Percentiles rank a stretch among this genome's conserved stretches.
Evolutionary conservation across 2,113 vertebrate genomes (phyloP).

Genomic region (Lophura nycthemera): DNA sequence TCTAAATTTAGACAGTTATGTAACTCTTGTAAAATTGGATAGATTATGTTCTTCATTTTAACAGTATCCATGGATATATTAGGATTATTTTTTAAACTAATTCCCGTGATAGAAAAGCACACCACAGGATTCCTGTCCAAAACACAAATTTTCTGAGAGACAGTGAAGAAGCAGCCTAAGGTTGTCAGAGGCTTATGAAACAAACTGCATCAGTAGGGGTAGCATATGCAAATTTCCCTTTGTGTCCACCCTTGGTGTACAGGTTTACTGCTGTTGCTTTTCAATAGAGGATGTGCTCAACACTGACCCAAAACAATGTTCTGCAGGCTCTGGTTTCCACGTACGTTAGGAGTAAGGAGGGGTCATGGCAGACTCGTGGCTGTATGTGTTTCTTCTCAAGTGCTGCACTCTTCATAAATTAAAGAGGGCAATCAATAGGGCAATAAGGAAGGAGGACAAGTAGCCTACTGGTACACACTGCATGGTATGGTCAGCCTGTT

Average conservation of each 20-base stretch:
- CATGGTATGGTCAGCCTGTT: neutral
- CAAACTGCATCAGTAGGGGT: neutral
- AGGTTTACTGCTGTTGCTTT: neutral
- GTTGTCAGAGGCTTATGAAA: too few species aligned
- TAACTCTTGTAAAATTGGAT: neutral
- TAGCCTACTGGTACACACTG: neutral
- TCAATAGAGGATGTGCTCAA: neutral
- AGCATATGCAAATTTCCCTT: neutral
- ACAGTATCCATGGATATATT: neutral
- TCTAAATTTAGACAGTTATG: neutral
- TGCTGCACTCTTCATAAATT: constrained; percentile 29
- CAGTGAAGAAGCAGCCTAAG: neutral
- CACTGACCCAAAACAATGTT: neutral
- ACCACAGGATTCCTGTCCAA: neutral
- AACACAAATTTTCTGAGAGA: neutral
- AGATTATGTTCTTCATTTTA: neutral
- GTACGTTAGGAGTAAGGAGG: neutral
- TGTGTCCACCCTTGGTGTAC: neutral
- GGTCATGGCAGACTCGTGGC: neutral
- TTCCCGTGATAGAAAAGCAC: neutral
- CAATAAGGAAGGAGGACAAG: constrained; percentile 46
- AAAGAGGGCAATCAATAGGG: constrained; percentile 61
- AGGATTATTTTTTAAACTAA: neutral
- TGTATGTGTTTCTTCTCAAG: constrained; percentile 46
- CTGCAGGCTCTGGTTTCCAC: neutral